Conservation (phyloP, 2,888 invertebrate species). For the Dermolepida albohirtum region DNA sequence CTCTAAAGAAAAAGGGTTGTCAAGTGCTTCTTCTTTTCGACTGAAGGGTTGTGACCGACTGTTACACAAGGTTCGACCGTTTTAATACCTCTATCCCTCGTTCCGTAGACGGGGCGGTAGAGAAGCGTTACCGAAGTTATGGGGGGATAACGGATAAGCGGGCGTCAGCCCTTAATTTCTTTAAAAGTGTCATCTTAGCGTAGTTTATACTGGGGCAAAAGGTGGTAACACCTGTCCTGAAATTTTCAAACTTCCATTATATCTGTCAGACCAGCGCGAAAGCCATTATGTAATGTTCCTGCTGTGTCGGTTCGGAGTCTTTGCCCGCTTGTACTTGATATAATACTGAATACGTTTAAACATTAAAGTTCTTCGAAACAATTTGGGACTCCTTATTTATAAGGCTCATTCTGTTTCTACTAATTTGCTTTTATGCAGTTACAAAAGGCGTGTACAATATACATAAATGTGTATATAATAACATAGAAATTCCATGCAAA, state of each 20-base stretch:
- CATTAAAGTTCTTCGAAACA: constrained; percentile 53
- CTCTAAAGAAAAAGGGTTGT: constrained; percentile 18
- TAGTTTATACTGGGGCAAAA: constrained; percentile 21
- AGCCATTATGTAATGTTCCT: constrained; percentile 50
- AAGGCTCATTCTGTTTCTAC: constrained; percentile 40
- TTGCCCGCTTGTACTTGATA: constrained; percentile 9
- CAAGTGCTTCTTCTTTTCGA: neutral
- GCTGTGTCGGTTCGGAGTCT: constrained; percentile 8
- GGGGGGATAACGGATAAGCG: constrained; percentile 12
- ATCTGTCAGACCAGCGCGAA: constrained; percentile 52
- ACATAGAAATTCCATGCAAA: too few relatives aligned
- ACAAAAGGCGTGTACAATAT: too few relatives aligned
- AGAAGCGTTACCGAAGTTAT: neutral
- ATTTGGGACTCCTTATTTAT: constrained; percentile 52
- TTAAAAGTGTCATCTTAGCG: constrained; percentile 50
- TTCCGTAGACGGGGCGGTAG: neutral
- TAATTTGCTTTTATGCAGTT: neutral
- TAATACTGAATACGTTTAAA: constrained; percentile 49
- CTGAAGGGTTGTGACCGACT: constrained; percentile 22
- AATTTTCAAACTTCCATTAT: constrained; percentile 56
- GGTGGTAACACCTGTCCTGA: constrained; percentile 54
- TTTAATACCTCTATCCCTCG: neutral
- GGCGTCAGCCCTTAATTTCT: constrained; percentile 51
- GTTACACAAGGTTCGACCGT: constrained; percentile 6
- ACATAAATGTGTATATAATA: too few relatives aligned